Evolutionary conservation across 1,140 invertebrate species (phyloP).

Genomic region (Metaphire vulgaris): DNA sequence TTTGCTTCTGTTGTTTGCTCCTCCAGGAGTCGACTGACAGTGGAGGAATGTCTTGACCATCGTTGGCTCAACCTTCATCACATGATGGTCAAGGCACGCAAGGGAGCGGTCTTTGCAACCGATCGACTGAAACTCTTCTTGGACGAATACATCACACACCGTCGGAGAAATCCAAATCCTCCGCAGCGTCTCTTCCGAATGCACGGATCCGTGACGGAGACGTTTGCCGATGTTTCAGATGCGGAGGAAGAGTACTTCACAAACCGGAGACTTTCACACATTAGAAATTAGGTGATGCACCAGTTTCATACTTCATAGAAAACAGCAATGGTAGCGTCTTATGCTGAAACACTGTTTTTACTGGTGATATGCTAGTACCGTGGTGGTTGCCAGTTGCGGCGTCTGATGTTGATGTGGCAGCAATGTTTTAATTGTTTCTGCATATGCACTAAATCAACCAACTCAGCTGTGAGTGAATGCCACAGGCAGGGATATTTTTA

Average conservation of each 20-base stretch:
- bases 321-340: too few relatives aligned
- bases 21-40: slow-evolving; percentile 85
- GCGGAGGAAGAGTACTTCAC: not conserved
- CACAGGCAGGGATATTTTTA: too few relatives aligned
- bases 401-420: too few relatives aligned
- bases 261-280: not conserved
- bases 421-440: too few relatives aligned
- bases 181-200: not conserved
- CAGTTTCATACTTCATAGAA: too few relatives aligned
- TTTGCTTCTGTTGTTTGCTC: too few relatives aligned
- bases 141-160: slow-evolving; percentile 29
- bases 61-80: slow-evolving; percentile 86
- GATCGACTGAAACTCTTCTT: slow-evolving; percentile 44
- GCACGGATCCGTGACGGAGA: not conserved
- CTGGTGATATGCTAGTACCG: too few relatives aligned
- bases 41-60: slow-evolving; percentile 90
- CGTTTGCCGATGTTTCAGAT: not conserved
- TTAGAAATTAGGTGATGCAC: not conserved
- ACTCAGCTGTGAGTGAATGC: too few relatives aligned
- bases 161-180: not conserved
- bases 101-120: slow-evolving; percentile 61
- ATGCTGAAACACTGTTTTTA: too few relatives aligned
- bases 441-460: too few relatives aligned
- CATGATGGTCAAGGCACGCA: slow-evolving; percentile 84
- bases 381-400: too few relatives aligned